These are phyloP conservation scores for Herminia tarsipennalis DNA, from an alignment of 2,888 invertebrate species.

Conservation along the genomic window DNA sequence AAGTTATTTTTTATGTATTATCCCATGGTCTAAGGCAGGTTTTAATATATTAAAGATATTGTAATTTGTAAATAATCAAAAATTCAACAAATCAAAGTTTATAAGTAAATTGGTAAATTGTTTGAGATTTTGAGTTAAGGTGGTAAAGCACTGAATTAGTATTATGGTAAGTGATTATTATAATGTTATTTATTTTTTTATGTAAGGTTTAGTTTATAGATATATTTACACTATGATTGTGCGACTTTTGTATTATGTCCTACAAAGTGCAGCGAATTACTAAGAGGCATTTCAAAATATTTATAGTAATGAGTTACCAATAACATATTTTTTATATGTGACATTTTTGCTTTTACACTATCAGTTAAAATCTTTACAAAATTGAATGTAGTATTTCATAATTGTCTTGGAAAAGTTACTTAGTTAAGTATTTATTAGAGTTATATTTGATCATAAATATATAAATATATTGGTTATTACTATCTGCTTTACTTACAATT, in stretches of 20 bases:
- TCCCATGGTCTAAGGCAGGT: no score
- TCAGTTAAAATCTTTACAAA: constrained; percentile 28
- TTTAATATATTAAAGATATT: no score
- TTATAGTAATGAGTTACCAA: constrained; percentile 54
- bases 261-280: constrained; percentile 32
- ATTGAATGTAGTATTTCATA: constrained; percentile 15
- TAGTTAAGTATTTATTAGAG: constrained; percentile 39
- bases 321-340: constrained; percentile 43
- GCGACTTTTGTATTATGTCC: constrained; percentile 37
- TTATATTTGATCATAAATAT: constrained; percentile 34
- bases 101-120: constrained; percentile 32
- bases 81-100: constrained; percentile 27
- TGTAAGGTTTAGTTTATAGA: constrained; percentile 60
- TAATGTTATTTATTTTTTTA: constrained; percentile 80
- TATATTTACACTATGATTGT: constrained; percentile 31
- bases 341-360: constrained; percentile 44
- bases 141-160: constrained; percentile 40
- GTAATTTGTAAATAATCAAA: background rate
- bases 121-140: constrained; percentile 26
- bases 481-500: constrained; percentile 28
- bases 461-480: constrained; percentile 44
- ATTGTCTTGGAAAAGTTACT: constrained; percentile 22
- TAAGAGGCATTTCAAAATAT: constrained; percentile 43
- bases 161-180: constrained; percentile 68
- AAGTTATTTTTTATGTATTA: no score